phyloP scores from a whole-genome alignment of 2,113 vertebrate genomes.

The Coptodon rendalli region DNA sequence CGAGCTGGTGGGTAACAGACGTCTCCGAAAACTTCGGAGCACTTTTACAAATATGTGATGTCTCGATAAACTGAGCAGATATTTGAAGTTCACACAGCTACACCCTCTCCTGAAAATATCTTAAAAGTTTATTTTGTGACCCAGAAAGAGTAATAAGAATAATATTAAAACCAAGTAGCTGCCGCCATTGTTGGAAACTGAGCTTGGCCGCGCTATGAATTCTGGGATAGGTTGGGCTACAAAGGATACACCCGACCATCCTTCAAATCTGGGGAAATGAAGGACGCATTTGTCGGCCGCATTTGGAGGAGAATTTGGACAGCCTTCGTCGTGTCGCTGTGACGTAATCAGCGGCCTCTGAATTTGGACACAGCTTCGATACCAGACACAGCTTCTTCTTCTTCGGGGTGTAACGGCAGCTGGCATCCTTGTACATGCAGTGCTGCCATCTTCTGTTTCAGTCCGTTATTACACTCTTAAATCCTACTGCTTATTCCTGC shows the following conservation, averaged over 20 bases:
- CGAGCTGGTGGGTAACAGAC: rapidly evolving
- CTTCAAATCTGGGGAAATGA: not conserved
- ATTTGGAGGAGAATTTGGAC: not conserved
- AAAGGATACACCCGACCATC: not conserved
- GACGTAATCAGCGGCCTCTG: not conserved
- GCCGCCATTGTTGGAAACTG: rapidly evolving
- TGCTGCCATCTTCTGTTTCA: not conserved
- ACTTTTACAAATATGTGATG: not conserved
- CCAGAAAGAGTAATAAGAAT: not conserved
- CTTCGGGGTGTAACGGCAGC: rapidly evolving
- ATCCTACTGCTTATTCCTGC: rapidly evolving
- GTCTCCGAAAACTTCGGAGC: rapidly evolving
- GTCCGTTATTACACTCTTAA: not conserved
- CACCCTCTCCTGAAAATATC: rapidly evolving
- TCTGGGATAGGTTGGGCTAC: not conserved
- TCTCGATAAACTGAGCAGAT: not conserved
- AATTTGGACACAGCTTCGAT: not conserved
- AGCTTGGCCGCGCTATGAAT: not conserved
- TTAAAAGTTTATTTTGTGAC: not conserved
- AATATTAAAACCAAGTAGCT: rapidly evolving
- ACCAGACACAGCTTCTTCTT: not conserved
- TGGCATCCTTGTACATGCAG: not conserved
- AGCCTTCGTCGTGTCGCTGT: not conserved
- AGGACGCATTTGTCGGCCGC: not conserved
- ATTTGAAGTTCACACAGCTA: not conserved